Percentiles rank a stretch among this genome's conserved stretches.
These are phyloP conservation scores for Atractosteus spatula DNA, from an alignment of 2,113 vertebrate genomes.

Conservation along the genomic window DNA sequence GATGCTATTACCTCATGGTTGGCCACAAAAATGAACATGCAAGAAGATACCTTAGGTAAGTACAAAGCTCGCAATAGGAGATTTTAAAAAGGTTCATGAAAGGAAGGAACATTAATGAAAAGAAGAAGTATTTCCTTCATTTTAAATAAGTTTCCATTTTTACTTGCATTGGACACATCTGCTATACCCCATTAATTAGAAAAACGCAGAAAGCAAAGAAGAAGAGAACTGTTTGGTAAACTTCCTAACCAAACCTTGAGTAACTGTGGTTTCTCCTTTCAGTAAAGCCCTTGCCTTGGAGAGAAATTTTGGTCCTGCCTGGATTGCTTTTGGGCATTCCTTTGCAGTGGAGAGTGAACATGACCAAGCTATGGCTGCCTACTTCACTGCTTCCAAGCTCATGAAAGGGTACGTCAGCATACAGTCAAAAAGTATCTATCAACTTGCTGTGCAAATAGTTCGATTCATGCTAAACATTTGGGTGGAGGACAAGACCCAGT, in stretches of 20 bases:
- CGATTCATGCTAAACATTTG: too few species aligned
- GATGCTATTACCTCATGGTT: conserved; percentile 98
- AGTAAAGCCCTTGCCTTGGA: conserved; percentile 97
- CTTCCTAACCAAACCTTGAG: background rate
- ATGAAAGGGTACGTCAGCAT: conserved; percentile 88
- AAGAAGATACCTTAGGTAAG: conserved; percentile 91
- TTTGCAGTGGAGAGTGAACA: conserved; percentile 98
- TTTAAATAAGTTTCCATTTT: too few species aligned
- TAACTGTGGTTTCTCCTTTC: conserved; percentile 28
- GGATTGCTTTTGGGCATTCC: conserved; percentile 97
- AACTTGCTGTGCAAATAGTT: too few species aligned
- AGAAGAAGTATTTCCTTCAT: too few species aligned
- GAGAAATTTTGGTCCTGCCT: conserved; percentile 91
- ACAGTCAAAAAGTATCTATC: background rate
- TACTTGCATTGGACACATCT: too few species aligned
- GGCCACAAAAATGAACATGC: conserved; percentile 97
- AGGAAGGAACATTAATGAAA: too few species aligned
- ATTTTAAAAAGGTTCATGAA: too few species aligned
- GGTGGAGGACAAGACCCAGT: too few species aligned
- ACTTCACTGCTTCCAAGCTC: conserved; percentile 95
- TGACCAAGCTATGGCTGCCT: conserved; percentile 97
- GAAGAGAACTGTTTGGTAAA: too few species aligned
- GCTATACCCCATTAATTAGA: too few species aligned
- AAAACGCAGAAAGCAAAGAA: too few species aligned
- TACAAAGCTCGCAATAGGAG: too few species aligned